Evolutionary conservation across 1,140 invertebrate species (phyloP).

Genomic region (Drosophila pruinosa): DNA sequence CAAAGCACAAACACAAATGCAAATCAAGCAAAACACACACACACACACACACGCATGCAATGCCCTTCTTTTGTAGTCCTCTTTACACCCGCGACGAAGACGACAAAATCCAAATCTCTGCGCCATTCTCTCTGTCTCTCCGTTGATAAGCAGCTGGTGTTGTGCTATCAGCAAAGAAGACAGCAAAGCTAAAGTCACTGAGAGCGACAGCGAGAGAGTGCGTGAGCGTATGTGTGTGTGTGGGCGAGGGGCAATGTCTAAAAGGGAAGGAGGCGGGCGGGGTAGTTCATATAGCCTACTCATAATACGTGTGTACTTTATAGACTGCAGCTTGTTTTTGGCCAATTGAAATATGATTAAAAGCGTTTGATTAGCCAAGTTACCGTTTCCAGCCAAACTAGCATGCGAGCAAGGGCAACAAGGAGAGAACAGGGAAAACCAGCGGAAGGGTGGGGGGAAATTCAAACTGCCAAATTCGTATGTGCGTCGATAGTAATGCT

Average conservation of each 20-base stretch:
- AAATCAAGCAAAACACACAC: neutral
- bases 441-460: neutral
- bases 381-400: too few species aligned
- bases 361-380: constrained; percentile 21
- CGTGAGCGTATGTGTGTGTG: neutral
- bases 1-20: neutral
- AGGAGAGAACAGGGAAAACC: neutral
- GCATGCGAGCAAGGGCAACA: neutral
- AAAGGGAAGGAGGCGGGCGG: neutral
- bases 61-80: constrained; percentile 28
- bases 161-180: constrained; percentile 31
- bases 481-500: neutral
- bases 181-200: neutral
- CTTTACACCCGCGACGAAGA: constrained; percentile 6
- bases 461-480: neutral
- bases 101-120: constrained; percentile 34
- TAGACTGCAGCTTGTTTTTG: constrained; percentile 20
- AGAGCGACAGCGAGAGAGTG: neutral
- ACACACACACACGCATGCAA: neutral
- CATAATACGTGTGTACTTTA: constrained; percentile 21
- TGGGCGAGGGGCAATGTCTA: neutral
- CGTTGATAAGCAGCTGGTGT: constrained; percentile 34
- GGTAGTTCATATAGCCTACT: neutral
- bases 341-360: constrained; percentile 29
- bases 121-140: constrained; percentile 1